Conservation (phyloP, 2,797 vertebrate genomes). For the Manis pentadactyla region DNA sequence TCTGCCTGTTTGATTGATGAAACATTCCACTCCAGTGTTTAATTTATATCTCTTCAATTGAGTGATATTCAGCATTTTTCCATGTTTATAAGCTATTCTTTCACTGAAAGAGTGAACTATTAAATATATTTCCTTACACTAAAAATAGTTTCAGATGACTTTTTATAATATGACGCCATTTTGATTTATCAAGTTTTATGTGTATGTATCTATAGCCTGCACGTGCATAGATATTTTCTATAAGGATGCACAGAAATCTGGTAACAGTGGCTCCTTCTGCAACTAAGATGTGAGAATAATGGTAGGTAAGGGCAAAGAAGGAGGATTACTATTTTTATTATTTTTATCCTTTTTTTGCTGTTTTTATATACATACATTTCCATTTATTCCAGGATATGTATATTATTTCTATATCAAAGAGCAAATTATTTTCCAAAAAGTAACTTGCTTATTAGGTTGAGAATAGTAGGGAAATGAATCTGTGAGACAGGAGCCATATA, state of each 20-base stretch:
- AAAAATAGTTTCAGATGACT: neutral
- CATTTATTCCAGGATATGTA: neutral
- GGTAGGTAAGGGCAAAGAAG: too few species aligned
- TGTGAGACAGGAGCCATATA: neutral
- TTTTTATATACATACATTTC: neutral
- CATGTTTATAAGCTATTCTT: neutral
- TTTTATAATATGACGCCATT: neutral
- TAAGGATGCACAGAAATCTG: neutral
- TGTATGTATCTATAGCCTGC: neutral
- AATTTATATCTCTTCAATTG: slow-evolving; percentile 52
- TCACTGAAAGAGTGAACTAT: neutral
- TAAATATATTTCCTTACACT: neutral
- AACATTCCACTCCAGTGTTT: slow-evolving; percentile 1
- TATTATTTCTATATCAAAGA: neutral
- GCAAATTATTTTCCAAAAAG: neutral
- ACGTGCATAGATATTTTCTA: neutral
- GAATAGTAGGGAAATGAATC: neutral
- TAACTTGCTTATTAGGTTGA: neutral
- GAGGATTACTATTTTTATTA: neutral
- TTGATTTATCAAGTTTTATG: neutral
- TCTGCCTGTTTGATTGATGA: slow-evolving; percentile 57
- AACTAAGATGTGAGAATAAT: neutral
- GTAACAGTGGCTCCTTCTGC: neutral
- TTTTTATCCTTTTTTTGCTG: neutral
- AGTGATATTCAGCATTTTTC: neutral